These are phyloP conservation scores for Chymomyza amoena DNA, from an alignment of 2,888 invertebrate species.

Conservation along the genomic window DNA sequence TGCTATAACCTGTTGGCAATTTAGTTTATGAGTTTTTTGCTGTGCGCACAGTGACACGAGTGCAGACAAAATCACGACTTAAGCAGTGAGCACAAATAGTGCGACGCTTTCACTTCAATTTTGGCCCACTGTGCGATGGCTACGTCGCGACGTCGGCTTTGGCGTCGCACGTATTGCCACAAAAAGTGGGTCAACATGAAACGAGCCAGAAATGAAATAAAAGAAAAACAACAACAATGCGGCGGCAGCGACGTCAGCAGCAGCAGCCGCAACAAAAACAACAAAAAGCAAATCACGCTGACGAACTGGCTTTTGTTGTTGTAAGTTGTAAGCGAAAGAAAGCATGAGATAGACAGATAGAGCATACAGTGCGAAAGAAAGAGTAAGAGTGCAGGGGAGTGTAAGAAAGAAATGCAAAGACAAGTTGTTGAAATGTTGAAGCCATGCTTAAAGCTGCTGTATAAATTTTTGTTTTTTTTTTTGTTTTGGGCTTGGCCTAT, in stretches of 20 bases:
- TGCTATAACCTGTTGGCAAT: slow-evolving; percentile 72
- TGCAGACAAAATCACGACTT: not conserved
- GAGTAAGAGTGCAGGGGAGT: slow-evolving; percentile 8
- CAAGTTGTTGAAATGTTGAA: slow-evolving; percentile 4
- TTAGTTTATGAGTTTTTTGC: slow-evolving; percentile 66
- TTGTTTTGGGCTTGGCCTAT: slow-evolving; percentile 40
- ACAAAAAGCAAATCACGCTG: slow-evolving; percentile 60
- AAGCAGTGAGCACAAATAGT: not conserved
- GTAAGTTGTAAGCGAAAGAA: not conserved
- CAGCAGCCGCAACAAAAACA: slow-evolving; percentile 33
- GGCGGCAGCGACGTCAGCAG: slow-evolving; percentile 30
- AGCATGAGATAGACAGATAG: slow-evolving; percentile 1
- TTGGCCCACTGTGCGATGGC: slow-evolving; percentile 54
- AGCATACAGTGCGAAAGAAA: slow-evolving; percentile 26
- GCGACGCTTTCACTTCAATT: slow-evolving; percentile 43
- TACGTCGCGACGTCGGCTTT: slow-evolving; percentile 9
- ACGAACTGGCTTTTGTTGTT: slow-evolving; percentile 47
- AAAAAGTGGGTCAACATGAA: slow-evolving; percentile 71
- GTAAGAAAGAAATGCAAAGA: slow-evolving; percentile 34
- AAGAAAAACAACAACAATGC: slow-evolving; percentile 19
- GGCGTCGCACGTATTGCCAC: slow-evolving; percentile 57
- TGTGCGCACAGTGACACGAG: slow-evolving; percentile 49
- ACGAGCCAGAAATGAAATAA: slow-evolving; percentile 52
- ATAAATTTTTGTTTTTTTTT: slow-evolving; percentile 34
- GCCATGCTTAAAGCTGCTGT: slow-evolving; percentile 29